Evolutionary conservation across 2,888 invertebrate species (phyloP), one percentile per base, ranked within the genome.

Genomic region (Panopea generosa): DNA sequence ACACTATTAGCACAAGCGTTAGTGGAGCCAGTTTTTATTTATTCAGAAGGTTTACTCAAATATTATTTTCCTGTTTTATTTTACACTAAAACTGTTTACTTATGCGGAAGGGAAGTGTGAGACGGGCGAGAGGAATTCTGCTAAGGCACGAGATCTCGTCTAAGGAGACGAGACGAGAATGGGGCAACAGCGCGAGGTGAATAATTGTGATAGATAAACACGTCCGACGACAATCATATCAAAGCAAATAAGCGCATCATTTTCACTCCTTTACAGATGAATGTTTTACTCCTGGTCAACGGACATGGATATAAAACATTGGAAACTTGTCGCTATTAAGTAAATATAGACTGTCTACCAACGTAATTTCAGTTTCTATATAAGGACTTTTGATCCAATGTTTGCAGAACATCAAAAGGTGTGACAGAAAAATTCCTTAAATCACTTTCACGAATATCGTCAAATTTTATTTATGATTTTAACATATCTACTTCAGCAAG

Each of bases 211-310:
- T 62, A 77, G 73, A 69, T 77, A 82, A 84, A 84, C 75, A 77
- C 24, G 70, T 59, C 52, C 52, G 81, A 78, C 81, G 72, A 69
- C 78, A 60, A 49, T 74, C 59, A 65, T 77, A 84, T 84, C 82
- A 73, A 77, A 79, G 69, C 68, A 81, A 79, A 78, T 82, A 79
- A 62, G 69, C 62, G 71, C 72, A 83, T 72, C 75, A 72, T 82
- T 76, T 82, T 82, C 82, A 78, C 82, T 52, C 77, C 76, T 76
- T 68, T 78, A 69, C 67, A 73, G 56, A 73, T 55, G 70, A 68
- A 82, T 82, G 73, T 66, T 82, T 76, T 68, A 70, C 73, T 65
- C 27, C 77, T 60, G 38, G 62, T 47, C 73, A 45, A 83, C 83
- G 72, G 67, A 68, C 75, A 47, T 53, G 45, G 80, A 40, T 38